Evolutionary conservation across 2,797 vertebrate genomes (phyloP).

Genomic region (Toxotes lorentzi): DNA sequence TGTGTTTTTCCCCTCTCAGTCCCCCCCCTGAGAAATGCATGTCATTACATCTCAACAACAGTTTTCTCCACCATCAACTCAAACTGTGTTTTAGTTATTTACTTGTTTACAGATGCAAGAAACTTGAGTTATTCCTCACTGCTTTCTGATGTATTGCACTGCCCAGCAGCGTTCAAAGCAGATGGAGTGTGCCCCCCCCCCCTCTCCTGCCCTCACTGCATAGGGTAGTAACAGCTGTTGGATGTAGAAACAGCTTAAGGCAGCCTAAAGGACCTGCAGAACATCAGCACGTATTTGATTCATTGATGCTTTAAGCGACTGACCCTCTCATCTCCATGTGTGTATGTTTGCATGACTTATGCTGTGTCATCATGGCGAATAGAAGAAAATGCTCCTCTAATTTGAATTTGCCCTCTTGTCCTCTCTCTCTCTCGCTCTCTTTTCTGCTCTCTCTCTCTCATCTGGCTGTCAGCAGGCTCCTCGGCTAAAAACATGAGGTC

Average conservation of each 20-base stretch:
- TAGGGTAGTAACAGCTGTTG: slow-evolving; percentile 68
- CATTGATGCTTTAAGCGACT: slow-evolving; percentile 68
- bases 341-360: slow-evolving; percentile 72
- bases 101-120: slow-evolving; percentile 67
- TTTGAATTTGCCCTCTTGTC: slow-evolving; percentile 53
- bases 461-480: slow-evolving; percentile 88
- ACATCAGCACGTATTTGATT: slow-evolving; percentile 70
- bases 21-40: slow-evolving; percentile 19
- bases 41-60: slow-evolving; percentile 38
- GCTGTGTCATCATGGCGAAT: slow-evolving; percentile 52
- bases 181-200: slow-evolving; percentile 43
- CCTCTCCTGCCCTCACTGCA: slow-evolving; percentile 46
- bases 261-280: slow-evolving; percentile 69
- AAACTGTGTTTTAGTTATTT: slow-evolving; percentile 55
- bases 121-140: slow-evolving; percentile 53
- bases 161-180: slow-evolving; percentile 61
- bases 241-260: slow-evolving; percentile 74
- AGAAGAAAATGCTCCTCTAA: slow-evolving; percentile 41
- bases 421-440: background rate
- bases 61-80: slow-evolving; percentile 34
- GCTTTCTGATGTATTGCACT: slow-evolving; percentile 54
- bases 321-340: slow-evolving; percentile 57
- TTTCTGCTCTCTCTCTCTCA: background rate
- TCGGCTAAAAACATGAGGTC: slow-evolving; percentile 92
- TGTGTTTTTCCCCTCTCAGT: background rate